Base-by-base conservation (phyloP, 2,888 invertebrate genomes). In the Agrotis exclamationis region DNA sequence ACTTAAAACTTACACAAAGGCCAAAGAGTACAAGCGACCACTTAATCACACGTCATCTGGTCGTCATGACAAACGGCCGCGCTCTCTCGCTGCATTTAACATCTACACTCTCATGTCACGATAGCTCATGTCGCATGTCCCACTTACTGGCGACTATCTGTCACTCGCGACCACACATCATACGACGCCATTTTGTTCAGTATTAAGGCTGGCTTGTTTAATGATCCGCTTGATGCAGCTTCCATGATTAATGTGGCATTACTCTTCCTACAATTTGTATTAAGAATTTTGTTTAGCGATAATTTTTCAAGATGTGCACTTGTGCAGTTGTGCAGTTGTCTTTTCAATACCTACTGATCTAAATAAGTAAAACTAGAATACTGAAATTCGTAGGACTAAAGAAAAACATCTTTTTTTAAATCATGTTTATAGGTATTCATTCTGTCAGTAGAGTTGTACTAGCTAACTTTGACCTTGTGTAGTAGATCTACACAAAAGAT, bases 81-180 rank as follows among this genome's bases (percentile, higher is more conserved):
- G 2, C 16, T 51, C 24, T 63, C 45, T 45, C 51, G 63, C 60
- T 63, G 64, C 65, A 59, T 82, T 70, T 63, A 63, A 82, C 70
- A 64, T 71, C 62, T 56, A 59, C 71, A 58, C 62, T 80, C 16
- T n/a, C 47, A n/a, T 28, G 22, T 45, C 33, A 57, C 51, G n/a
- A 65, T 80, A 66, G 66, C 44, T 80, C 60, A 74, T 66, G 62
- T 79, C 28, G n/a, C 67, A 66, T 63, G 63, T 53, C 39, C 66
- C 56, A 67, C 53, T 79, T 67, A 71, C 50, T 58, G 13, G n/a
- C 20, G 51, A 13, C 64, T 6, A 76, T 79, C 28, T 64, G 62
- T 76, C 79, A 76, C 82, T 62, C 64, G 22, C 16, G 72, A 20
- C 53, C 47, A 53, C 48, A 54, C 44, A 70, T 78, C 66, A 70